Percentiles rank a stretch among this genome's conserved stretches.
Conservation (phyloP, 2,797 vertebrate species). For the Perodicticus potto region DNA sequence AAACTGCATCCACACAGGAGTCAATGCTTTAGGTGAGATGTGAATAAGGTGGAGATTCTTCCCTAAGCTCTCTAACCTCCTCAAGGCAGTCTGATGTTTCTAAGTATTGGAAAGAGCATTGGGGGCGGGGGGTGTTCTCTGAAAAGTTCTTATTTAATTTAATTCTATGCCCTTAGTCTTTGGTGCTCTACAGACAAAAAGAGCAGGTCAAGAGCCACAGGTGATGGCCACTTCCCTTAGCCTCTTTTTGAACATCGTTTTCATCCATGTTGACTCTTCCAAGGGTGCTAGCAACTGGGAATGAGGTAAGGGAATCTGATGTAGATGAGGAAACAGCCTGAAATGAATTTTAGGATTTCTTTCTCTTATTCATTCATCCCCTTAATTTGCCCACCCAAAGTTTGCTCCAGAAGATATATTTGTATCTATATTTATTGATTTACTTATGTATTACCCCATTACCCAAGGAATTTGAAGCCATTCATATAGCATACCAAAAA, state of each 20-base stretch:
- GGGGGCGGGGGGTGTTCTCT: background rate
- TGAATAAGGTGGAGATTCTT: background rate
- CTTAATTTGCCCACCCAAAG: background rate
- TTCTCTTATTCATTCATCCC: background rate
- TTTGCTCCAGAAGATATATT: background rate
- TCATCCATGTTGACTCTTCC: background rate
- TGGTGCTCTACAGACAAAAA: background rate
- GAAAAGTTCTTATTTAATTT: conserved; percentile 16
- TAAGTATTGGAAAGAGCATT: background rate
- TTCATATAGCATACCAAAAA: conserved; percentile 7
- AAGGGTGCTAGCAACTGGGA: background rate
- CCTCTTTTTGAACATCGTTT: background rate
- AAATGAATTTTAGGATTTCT: background rate
- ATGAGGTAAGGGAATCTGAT: background rate
- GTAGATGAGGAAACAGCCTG: background rate
- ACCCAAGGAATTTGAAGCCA: background rate
- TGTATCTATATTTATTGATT: conserved; percentile 43
- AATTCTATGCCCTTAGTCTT: background rate
- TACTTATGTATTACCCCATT: background rate
- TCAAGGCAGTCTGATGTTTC: background rate
- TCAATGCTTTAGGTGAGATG: background rate
- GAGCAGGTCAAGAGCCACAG: background rate
- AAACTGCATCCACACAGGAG: background rate
- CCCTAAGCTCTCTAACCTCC: background rate
- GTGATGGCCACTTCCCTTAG: background rate